Evolutionary conservation across 1,140 invertebrate species (phyloP).

Genomic region (Dinothrombium tinctorium): DNA sequence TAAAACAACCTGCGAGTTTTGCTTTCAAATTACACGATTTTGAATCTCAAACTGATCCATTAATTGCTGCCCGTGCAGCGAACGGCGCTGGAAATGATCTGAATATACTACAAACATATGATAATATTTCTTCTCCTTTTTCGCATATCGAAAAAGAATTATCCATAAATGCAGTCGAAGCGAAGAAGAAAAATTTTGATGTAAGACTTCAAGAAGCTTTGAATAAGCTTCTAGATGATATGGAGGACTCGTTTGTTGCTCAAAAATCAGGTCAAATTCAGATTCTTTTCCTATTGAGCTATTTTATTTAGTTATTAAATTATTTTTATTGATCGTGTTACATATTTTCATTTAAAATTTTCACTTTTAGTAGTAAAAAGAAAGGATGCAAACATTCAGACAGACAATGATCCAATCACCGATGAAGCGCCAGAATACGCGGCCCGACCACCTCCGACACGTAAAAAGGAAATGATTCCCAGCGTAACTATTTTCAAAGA

Average conservation of each 20-base stretch:
- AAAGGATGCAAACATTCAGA: slow-evolving; percentile 16
- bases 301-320: neutral
- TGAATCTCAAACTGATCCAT: slow-evolving; percentile 16
- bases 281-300: too few species aligned
- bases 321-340: neutral
- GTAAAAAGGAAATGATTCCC: slow-evolving; percentile 18
- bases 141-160: slow-evolving; percentile 15
- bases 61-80: slow-evolving; percentile 14
- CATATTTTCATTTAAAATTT: neutral
- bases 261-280: neutral
- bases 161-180: neutral
- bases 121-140: slow-evolving; percentile 13
- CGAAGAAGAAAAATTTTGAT: neutral
- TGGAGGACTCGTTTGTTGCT: slow-evolving; percentile 1
- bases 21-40: slow-evolving; percentile 11
- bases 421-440: slow-evolving; percentile 20
- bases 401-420: slow-evolving; percentile 18
- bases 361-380: slow-evolving; percentile 5
- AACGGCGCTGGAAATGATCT: slow-evolving; percentile 15
- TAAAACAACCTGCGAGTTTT: neutral
- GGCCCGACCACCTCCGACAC: slow-evolving; percentile 18
- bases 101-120: slow-evolving; percentile 13
- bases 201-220: slow-evolving; percentile 9
- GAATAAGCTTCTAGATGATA: slow-evolving; percentile 11
- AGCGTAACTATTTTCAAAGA: slow-evolving; percentile 13